Evolutionary conservation across 2,113 vertebrate genomes (phyloP), one percentile per base, ranked within the genome.

Genomic region (Mandrillus leucophaeus): DNA sequence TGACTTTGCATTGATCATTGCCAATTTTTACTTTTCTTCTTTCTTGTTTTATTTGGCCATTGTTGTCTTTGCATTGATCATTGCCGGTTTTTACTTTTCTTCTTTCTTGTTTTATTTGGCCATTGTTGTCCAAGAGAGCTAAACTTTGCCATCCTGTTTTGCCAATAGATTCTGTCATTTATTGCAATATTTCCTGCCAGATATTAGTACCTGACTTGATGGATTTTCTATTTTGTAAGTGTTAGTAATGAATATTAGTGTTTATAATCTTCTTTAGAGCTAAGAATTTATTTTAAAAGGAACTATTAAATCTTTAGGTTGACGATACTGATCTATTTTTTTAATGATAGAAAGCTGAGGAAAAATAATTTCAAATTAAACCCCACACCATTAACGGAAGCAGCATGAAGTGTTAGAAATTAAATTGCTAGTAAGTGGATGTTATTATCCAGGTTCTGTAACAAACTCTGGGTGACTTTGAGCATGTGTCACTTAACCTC

Each of bases 241-340:
- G 8, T 72, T 75, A 50, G 55, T 48, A 23, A 50, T 75, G 6
- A 45, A 81, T 38, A 45, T 12, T 48, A n/a, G 40, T 52, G 79
- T 48, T 80, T 38, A 57, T 20, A 85, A 82, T 61, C 20, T 61
- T 92, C n/a, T 30, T 43, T 52, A 66, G 9, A 88, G 2, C 50
- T 92, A 55, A 90, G 48, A 64, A 43, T 72, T 40, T 68, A 93
- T 72, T 85, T 90, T 68, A 17, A 96, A 95, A 96, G 38, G 17
- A 83, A 73, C 13, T 48, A 76, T 9, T 75, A 43, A 48, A 50
- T 90, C 27, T 79, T 89, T 52, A 91, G n/a, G 13, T 75, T 88
- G n/a, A 68, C 3, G 27, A 95, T 80, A 78, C 12, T 13, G 3
- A 75, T 89, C 50, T 78, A 23, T 57, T 61, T 81, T 90, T 90